Evolutionary conservation across 1,140 invertebrate genomes (phyloP).

Genomic region (Colletes gigas): DNA sequence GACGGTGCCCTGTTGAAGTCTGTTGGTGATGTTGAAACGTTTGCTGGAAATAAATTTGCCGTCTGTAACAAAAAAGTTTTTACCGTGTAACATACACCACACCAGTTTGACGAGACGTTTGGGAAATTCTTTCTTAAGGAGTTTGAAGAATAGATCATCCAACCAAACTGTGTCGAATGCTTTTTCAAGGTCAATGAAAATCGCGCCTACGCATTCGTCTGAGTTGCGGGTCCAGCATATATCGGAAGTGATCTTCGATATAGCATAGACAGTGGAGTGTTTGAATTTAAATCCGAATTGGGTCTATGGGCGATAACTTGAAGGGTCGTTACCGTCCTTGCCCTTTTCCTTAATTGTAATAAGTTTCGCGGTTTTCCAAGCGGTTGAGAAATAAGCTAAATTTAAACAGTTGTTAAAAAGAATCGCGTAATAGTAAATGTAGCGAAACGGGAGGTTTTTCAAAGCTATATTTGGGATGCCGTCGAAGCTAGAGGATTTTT

Average conservation of each 20-base stretch:
- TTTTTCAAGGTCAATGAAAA: slow-evolving; percentile 18
- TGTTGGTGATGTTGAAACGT: not conserved
- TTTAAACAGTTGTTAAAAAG: slow-evolving; percentile 33
- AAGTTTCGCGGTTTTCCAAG: slow-evolving; percentile 17
- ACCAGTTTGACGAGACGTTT: not conserved
- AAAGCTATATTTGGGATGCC: slow-evolving; percentile 13
- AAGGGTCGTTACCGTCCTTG: not conserved
- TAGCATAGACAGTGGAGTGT: slow-evolving; percentile 23
- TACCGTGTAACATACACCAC: not conserved
- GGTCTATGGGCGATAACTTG: not conserved
- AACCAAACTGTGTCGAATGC: slow-evolving; percentile 15
- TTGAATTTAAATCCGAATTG: slow-evolving; percentile 23
- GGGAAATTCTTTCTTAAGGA: not conserved
- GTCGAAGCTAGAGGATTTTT: slow-evolving; percentile 19
- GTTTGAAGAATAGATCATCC: slow-evolving; percentile 6
- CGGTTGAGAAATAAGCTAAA: not conserved
- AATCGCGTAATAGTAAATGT: not conserved
- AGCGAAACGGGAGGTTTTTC: not conserved
- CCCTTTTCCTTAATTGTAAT: slow-evolving; percentile 23
- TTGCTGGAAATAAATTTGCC: not conserved
- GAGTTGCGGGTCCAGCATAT: slow-evolving; percentile 5
- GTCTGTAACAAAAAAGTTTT: not conserved
- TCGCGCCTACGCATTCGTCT: slow-evolving; percentile 3
- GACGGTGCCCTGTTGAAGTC: not conserved
- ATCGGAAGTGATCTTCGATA: slow-evolving; percentile 24